These are phyloP conservation scores for Conus canariensis DNA, from an alignment of 2,888 invertebrate species.

Conservation along the genomic window DNA sequence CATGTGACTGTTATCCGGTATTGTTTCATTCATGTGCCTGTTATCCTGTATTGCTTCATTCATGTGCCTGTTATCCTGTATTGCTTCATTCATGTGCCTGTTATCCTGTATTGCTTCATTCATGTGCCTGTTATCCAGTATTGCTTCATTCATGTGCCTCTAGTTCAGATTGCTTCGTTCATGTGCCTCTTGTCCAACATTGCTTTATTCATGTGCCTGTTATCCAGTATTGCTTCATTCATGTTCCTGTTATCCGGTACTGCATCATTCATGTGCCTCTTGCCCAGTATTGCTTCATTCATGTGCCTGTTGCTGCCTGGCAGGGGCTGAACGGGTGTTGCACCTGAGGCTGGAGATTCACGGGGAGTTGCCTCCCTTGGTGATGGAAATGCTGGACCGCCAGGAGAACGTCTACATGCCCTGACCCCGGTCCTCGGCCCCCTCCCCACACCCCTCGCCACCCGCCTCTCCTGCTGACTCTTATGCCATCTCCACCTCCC, in stretches of 20 bases:
- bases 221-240: too few species aligned
- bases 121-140: too few species aligned
- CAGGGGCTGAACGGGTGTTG: conserved; percentile 75
- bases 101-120: too few species aligned
- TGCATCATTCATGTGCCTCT: background rate
- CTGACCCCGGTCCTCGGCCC: conserved; percentile 46
- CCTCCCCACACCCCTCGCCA: background rate
- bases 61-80: too few species aligned
- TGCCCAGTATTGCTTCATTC: background rate
- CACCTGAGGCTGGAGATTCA: conserved; percentile 73
- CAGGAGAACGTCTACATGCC: conserved; percentile 76
- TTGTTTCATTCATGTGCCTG: too few species aligned
- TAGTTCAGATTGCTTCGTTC: too few species aligned
- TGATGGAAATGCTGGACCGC: conserved; percentile 76
- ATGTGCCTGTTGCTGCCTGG: conserved; percentile 24
- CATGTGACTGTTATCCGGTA: too few species aligned
- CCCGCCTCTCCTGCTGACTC: background rate
- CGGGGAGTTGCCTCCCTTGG: conserved; percentile 73
- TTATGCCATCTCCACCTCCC: background rate
- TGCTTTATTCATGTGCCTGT: too few species aligned
- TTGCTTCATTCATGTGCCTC: too few species aligned
- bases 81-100: too few species aligned
- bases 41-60: too few species aligned
- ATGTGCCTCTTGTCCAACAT: too few species aligned
- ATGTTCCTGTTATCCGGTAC: background rate